Conservation (phyloP, 2,797 vertebrate species). For the Melanotaenia maccullochi region DNA sequence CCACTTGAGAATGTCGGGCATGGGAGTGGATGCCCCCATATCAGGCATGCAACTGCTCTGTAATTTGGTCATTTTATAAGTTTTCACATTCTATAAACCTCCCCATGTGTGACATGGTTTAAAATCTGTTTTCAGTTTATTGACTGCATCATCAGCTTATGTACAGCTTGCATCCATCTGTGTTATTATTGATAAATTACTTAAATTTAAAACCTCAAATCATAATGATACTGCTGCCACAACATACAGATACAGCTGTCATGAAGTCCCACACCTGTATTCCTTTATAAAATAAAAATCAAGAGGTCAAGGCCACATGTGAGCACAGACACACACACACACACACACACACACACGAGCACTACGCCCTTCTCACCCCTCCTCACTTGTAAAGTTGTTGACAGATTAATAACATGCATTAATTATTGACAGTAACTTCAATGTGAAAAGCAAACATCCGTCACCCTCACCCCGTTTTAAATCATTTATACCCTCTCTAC, state of each 20-base stretch:
- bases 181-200: not conserved
- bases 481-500: conserved; percentile 95
- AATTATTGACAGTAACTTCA: conserved; percentile 99
- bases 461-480: conserved; percentile 93
- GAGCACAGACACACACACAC: conserved; percentile 58
- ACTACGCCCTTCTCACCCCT: conserved; percentile 85
- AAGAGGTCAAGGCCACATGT: conserved; percentile 48
- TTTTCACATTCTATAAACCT: not conserved
- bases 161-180: not conserved
- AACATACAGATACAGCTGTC: conserved; percentile 20
- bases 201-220: not conserved
- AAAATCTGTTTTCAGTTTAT: not conserved
- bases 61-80: not conserved
- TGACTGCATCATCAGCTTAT: not conserved
- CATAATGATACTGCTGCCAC: not conserved
- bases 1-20: not conserved
- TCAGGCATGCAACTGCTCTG: not conserved
- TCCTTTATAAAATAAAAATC: conserved; percentile 49
- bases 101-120: not conserved
- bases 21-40: not conserved
- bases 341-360: conserved; percentile 73
- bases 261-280: conserved; percentile 30
- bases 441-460: conserved; percentile 97
- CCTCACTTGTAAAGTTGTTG: conserved; percentile 90
- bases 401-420: conserved; percentile 97